Base-by-base conservation (phyloP, 2,113 vertebrate species). In the Rissa tridactyla region DNA sequence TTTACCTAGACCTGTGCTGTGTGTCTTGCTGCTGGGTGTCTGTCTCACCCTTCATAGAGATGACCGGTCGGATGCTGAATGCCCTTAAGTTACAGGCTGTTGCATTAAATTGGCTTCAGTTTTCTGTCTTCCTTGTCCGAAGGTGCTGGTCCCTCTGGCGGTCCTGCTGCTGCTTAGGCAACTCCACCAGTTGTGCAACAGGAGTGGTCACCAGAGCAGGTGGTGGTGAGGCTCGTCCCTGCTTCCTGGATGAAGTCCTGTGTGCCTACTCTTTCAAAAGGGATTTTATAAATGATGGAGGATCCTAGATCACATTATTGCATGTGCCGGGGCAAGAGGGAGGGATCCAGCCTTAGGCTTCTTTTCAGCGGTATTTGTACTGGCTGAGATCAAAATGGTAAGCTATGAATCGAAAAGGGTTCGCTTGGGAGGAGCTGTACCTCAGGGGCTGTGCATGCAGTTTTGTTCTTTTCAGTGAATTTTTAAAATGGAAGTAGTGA, bases 351-450 rank as follows among this genome's bases (percentile, higher is more conserved):
- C 21, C 14, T 11, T 15, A 12, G 42, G 12, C 22, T 38, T 2
- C 8, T 80, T 69, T 75, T 30, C 12, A 32, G 46, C 6, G 19
- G 19, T 46, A 1, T 90, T 71, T 90, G 2, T 72, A 18, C 36
- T 70, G 40, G 6, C 46, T 73, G 71, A 64, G 81, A 76, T 70
- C 10, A 46, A n/a, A 78, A 34, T 36, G 11, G 25, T 65, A 40
- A 86, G 32, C 29, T 70, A 0, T 40, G 64, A 51, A 38, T 62
- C 0, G 0, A 34, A 54, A 72, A 25, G 13, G 12, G 11, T 21
- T 21, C 7, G 3, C 72, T 65, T 88, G 58, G 38, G n/a, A 83
- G 71, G 38, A 75, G 38, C 54, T 64, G 57, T 38, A 72, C 75
- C 42, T 70, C n/a, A 17, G 54, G 54, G n/a, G 5, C 2, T 14